These are phyloP conservation scores for Drosophila kohkoa DNA, from an alignment of 1,140 invertebrate genomes.

Conservation along the genomic window DNA sequence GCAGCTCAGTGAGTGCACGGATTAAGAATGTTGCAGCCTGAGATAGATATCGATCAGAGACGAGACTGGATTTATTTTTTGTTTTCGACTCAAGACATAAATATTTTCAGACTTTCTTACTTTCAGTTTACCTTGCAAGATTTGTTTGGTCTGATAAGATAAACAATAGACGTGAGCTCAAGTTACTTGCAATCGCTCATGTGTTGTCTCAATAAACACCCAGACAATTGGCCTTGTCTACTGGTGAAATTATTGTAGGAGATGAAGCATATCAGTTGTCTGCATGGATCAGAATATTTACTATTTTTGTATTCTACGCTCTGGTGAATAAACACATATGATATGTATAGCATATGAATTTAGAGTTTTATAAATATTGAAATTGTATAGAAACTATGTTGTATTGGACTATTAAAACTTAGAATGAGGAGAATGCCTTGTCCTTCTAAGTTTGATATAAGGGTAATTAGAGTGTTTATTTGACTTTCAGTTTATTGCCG, in stretches of 20 bases:
- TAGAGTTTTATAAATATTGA: not conserved
- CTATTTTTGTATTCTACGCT: not conserved
- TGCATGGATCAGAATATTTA: not conserved
- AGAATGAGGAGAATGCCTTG: too few relatives aligned
- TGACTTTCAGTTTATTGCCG: not conserved
- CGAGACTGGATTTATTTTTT: conserved; percentile 28
- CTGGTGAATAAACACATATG: not conserved
- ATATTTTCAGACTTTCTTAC: conserved; percentile 41
- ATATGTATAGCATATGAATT: not conserved
- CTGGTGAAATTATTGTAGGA: conserved; percentile 2
- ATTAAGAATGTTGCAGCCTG: conserved; percentile 25
- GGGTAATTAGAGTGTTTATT: not conserved
- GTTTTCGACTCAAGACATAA: conserved; percentile 28
- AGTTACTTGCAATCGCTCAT: conserved; percentile 27
- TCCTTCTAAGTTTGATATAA: not conserved
- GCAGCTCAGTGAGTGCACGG: conserved; percentile 18
- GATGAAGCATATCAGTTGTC: not conserved
- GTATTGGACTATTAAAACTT: too few relatives aligned
- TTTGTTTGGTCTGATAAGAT: conserved; percentile 35
- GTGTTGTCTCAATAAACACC: conserved; percentile 41
- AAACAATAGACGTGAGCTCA: conserved; percentile 37
- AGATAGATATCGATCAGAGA: conserved; percentile 43
- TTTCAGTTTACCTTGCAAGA: conserved; percentile 26
- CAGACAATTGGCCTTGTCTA: conserved; percentile 24
- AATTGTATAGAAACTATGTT: too few relatives aligned